Base-by-base conservation (phyloP, 2,113 vertebrate species). In the Zeus faber region DNA sequence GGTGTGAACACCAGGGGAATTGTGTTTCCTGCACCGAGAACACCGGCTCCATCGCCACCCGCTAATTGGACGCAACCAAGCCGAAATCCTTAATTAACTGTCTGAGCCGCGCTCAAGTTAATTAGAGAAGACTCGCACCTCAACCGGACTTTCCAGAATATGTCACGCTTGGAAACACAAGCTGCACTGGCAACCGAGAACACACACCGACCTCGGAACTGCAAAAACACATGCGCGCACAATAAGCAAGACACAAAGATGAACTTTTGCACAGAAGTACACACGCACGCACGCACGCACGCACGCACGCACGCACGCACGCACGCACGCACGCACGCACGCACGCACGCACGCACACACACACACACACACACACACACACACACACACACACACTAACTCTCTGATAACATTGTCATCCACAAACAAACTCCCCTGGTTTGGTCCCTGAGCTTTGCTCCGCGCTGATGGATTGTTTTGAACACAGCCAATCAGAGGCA, bases 61-160 rank as follows among this genome's bases (percentile, higher is more conserved):
- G 58, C 77, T 91, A 93, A 92, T 82, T 91, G 87, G 89, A 89
- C 81, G 72, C 83, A 91, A 54, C 82, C 85, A 81, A 91, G 85
- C 82, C 84, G 85, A 88, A 93, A 93, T 85, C 82, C 81, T 90
- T 90, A 90, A 91, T 93, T 90, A 94, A 89, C 77, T 85, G 86
- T 85, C 83, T 80, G 87, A 88, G 81, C 74, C 39, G 80, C 86
- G 49, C 87, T 87, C 84, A 90, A 92, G 83, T 88, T 91, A 87
- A 91, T 90, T 88, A 93, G 83, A 85, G 83, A 89, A 89, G 68
- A 76, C 86, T 88, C 81, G 70, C 63, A 84, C 74, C 76, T 85
- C 89, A 86, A 86, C 78, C 31, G 67, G 51, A 80, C 85, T 89
- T 89, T 83, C 76, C 84, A 58, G 81, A 83, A 69, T n/a, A 74